Evolutionary conservation across 2,888 invertebrate species (phyloP).

Genomic region (Blastobasis lacticolella): DNA sequence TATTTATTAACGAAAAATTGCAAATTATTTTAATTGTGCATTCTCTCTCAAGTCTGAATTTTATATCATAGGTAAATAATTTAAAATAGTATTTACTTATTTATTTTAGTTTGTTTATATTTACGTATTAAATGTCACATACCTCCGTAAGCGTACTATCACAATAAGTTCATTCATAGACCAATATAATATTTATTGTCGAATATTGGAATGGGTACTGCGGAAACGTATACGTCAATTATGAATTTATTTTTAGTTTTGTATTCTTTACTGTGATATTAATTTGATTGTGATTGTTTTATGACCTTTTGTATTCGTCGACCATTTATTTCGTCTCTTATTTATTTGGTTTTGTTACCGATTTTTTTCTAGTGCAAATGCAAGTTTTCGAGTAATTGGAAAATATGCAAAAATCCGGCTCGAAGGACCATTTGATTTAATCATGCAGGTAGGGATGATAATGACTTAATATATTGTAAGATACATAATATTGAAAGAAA

Average conservation of each 20-base stretch:
- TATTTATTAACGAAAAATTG: too few relatives aligned
- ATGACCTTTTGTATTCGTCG: too few relatives aligned
- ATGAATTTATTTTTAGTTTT: background rate
- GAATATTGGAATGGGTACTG: too few relatives aligned
- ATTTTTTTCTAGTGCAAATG: background rate
- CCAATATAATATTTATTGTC: too few relatives aligned
- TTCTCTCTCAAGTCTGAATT: too few relatives aligned
- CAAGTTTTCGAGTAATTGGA: background rate
- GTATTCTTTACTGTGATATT: slow-evolving; percentile 21
- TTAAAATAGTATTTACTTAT: background rate
- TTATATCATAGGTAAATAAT: background rate
- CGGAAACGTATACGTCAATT: background rate
- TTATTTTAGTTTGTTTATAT: background rate
- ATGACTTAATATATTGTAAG: background rate
- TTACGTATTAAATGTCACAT: background rate
- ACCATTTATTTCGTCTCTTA: too few relatives aligned
- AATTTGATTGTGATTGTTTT: slow-evolving; percentile 14
- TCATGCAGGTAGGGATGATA: background rate
- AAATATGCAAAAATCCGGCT: background rate
- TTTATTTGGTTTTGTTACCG: too few relatives aligned
- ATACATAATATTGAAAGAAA: background rate
- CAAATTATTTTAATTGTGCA: too few relatives aligned
- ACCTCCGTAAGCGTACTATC: too few relatives aligned
- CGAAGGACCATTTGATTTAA: slow-evolving; percentile 3
- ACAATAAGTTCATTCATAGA: too few relatives aligned